A percentile compares a stretch with the other conserved stretches of the same genome.
These are phyloP conservation scores for Pristionchus arcanus DNA, from an alignment of 2,888 invertebrate species.

Conservation along the genomic window DNA sequence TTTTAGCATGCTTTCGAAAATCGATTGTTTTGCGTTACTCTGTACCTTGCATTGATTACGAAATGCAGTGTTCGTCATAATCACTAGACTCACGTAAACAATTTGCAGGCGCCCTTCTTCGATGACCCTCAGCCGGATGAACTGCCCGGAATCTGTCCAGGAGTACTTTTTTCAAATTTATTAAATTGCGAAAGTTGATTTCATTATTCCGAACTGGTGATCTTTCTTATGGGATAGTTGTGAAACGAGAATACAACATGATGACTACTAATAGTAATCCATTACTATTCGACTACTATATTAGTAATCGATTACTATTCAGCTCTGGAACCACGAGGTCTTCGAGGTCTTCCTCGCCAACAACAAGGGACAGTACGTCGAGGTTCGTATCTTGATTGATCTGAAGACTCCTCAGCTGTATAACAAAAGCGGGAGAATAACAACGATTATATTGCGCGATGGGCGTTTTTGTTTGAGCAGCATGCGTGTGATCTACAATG, in stretches of 20 bases:
- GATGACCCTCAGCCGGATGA: constrained; percentile 76
- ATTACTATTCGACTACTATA: background rate
- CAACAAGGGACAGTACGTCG: constrained; percentile 81
- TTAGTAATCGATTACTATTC: constrained; percentile 53
- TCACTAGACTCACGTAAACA: background rate
- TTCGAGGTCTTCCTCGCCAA: constrained; percentile 82
- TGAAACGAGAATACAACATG: background rate
- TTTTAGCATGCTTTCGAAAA: background rate
- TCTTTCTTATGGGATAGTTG: background rate
- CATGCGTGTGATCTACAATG: too few relatives aligned
- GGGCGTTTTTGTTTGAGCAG: too few relatives aligned
- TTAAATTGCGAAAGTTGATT: background rate
- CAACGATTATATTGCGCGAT: too few relatives aligned
- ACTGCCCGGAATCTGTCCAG: constrained; percentile 71
- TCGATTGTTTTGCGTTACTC: background rate
- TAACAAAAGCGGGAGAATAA: too few relatives aligned
- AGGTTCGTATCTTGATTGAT: constrained; percentile 58
- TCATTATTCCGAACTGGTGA: too few relatives aligned
- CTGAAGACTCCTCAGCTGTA: too few relatives aligned
- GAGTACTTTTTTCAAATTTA: constrained; percentile 59
- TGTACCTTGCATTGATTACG: background rate
- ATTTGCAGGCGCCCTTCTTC: constrained; percentile 75
- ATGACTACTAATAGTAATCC: too few relatives aligned
- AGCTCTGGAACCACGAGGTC: constrained; percentile 80
- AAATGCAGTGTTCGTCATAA: background rate